phyloP scores from a whole-genome alignment of 2,888 invertebrate species.

The Rhorus exstirpatorius region DNA sequence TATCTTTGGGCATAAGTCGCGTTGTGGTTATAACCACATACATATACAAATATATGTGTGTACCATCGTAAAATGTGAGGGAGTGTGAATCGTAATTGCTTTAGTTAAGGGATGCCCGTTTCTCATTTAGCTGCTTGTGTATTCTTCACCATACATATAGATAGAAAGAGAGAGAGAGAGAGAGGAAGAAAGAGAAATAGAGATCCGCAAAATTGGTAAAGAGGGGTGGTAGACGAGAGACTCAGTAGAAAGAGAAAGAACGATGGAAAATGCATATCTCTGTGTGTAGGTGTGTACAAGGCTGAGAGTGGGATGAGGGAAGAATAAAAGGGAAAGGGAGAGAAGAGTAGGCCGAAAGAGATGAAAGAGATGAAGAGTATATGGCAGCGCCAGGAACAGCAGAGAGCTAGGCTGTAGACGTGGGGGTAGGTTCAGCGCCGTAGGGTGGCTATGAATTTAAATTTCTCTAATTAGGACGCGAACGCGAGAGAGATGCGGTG shows the following conservation, averaged over 20 bases:
- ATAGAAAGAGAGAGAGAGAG: too few relatives aligned
- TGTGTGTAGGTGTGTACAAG: conserved; percentile 39
- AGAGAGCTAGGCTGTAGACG: conserved; percentile 57
- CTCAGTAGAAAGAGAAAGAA: conserved; percentile 38
- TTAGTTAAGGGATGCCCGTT: conserved; percentile 80
- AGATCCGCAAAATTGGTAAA: conserved; percentile 46
- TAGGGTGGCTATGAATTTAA: conserved; percentile 85
- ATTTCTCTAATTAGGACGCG: conserved; percentile 85
- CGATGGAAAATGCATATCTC: conserved; percentile 42
- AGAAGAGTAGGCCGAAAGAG: conserved; percentile 48
- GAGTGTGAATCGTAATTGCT: conserved; percentile 80
- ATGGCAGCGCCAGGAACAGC: conserved; percentile 50
- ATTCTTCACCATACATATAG: background rate
- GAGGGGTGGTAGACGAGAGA: conserved; percentile 32
- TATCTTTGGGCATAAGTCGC: conserved; percentile 79
- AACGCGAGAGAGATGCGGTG: conserved; percentile 74
- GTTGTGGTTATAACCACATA: conserved; percentile 36
- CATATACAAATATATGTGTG: background rate
- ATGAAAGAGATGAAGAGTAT: conserved; percentile 55
- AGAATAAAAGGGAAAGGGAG: conserved; percentile 67
- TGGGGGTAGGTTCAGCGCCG: conserved; percentile 76
- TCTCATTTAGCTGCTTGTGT: conserved; percentile 68
- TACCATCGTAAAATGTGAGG: conserved; percentile 66
- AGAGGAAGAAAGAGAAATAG: too few relatives aligned
- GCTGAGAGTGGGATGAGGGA: conserved; percentile 64